Conservation (phyloP, 2,113 vertebrate species). For the Eublepharis macularius region DNA sequence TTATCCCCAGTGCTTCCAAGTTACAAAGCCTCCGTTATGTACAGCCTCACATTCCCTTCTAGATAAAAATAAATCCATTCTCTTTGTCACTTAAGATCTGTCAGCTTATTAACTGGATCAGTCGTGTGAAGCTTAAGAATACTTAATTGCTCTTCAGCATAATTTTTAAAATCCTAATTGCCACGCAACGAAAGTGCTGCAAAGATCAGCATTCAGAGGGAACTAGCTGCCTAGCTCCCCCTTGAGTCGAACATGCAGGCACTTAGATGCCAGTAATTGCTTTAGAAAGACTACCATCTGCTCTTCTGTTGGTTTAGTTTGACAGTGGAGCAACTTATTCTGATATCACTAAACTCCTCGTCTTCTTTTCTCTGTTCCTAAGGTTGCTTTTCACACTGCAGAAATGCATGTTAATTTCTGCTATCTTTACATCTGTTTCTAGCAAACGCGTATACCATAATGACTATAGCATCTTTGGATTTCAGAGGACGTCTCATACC, state of each 20-base stretch:
- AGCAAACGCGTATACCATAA: no score
- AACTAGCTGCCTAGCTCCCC: conserved; percentile 65
- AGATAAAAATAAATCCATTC: conserved; percentile 12
- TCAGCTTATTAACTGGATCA: conserved; percentile 8
- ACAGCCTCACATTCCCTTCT: conserved; percentile 5
- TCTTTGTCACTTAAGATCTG: conserved; percentile 5
- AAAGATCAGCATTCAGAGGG: conserved; percentile 20
- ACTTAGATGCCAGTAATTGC: conserved; percentile 5
- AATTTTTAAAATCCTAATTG: conserved; percentile 44
- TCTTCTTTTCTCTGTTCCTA: background rate
- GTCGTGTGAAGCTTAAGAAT: background rate
- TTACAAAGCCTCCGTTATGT: background rate
- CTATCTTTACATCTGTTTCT: no score
- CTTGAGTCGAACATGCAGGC: conserved; percentile 57
- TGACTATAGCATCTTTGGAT: no score
- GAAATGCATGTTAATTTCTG: no score
- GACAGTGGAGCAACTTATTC: background rate
- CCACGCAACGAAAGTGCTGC: conserved; percentile 2
- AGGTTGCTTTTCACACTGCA: no score
- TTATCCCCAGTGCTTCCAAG: background rate
- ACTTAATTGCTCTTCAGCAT: conserved; percentile 42
- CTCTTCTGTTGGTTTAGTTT: background rate
- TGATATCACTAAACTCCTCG: background rate
- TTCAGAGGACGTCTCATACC: no score
- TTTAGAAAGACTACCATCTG: conserved; percentile 6